Conservation (phyloP, 2,888 invertebrate genomes). For the Caenorhabditis japonica region DNA sequence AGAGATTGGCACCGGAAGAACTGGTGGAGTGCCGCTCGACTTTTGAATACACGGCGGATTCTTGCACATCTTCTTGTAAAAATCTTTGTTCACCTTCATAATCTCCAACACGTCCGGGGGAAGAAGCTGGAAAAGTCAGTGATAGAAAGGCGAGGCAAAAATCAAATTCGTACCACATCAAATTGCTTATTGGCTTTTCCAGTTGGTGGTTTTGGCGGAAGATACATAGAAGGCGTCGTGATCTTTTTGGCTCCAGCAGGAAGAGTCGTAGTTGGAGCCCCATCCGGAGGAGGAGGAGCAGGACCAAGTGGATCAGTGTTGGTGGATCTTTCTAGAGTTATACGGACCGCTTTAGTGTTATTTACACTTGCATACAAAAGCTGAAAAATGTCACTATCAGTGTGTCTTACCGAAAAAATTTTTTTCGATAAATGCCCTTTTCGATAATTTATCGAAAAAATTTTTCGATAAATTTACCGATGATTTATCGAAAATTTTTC, state of each 20-base stretch:
- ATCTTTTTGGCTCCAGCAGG: conserved; percentile 35
- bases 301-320: conserved; percentile 42
- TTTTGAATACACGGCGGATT: conserved; percentile 54
- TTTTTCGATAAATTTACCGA: no score
- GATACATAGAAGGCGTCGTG: conserved; percentile 12
- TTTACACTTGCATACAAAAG: conserved; percentile 61
- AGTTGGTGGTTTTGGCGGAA: conserved; percentile 46
- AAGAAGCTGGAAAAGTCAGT: conserved; percentile 38
- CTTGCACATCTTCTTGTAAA: conserved; percentile 51
- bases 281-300: conserved; percentile 45
- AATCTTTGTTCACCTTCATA: conserved; percentile 61
- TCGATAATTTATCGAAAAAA: no score
- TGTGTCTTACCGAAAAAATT: no score
- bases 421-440: no score
- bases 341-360: conserved; percentile 55
- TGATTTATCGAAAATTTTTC: no score
- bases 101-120: conserved; percentile 65
- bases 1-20: conserved; percentile 15
- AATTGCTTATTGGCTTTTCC: conserved; percentile 46
- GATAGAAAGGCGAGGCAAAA: conserved; percentile 5
- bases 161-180: conserved; percentile 39
- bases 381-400: no score
- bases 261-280: conserved; percentile 27
- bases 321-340: conserved; percentile 59
- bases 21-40: not conserved